Evolutionary conservation across 1,140 invertebrate species (phyloP).

Genomic region (Cyrtorhinus lividipennis): DNA sequence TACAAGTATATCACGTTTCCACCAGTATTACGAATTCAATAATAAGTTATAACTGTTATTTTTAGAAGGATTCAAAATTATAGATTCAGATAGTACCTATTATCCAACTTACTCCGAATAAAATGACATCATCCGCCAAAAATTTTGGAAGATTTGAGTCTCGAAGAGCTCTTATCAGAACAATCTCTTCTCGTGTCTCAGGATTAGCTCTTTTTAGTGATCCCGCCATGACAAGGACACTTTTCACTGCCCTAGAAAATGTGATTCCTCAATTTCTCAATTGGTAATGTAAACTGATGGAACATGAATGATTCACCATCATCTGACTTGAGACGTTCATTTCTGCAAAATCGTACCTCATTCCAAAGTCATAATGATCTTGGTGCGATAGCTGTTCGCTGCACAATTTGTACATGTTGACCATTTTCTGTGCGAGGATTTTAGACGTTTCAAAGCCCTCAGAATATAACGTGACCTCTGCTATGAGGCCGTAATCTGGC

Average conservation of each 20-base stretch:
- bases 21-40: no score
- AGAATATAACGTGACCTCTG: slow-evolving; percentile 82
- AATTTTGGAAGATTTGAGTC: slow-evolving; percentile 91
- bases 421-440: slow-evolving; percentile 72
- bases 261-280: no score
- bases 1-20: no score
- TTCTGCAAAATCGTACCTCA: slow-evolving; percentile 46
- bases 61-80: no score
- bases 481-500: slow-evolving; percentile 80
- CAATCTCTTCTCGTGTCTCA: slow-evolving; percentile 61
- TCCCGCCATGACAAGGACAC: slow-evolving; percentile 70
- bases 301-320: not conserved
- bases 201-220: slow-evolving; percentile 72
- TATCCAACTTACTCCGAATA: slow-evolving; percentile 44
- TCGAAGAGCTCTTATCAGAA: slow-evolving; percentile 64
- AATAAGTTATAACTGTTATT: no score
- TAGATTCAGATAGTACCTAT: no score
- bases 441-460: slow-evolving; percentile 83
- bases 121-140: slow-evolving; percentile 62
- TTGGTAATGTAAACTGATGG: not conserved
- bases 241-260: slow-evolving; percentile 38
- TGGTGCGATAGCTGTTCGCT: slow-evolving; percentile 85
- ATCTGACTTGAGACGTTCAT: not conserved
- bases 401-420: slow-evolving; percentile 81
- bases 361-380: slow-evolving; percentile 87